Evolutionary conservation across 2,797 vertebrate genomes (phyloP).

Genomic region (Graptemys geographica): DNA sequence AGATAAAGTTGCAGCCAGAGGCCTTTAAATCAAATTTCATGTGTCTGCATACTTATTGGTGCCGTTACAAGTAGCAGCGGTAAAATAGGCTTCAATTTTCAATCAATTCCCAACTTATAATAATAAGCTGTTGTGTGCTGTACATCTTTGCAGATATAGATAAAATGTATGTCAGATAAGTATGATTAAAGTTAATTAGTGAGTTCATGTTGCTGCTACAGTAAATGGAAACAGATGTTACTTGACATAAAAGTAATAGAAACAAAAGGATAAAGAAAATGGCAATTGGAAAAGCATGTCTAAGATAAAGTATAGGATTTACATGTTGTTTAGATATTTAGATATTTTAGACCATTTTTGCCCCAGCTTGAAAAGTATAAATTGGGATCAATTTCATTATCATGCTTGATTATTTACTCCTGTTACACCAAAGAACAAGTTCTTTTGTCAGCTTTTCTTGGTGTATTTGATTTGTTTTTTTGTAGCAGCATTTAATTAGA

Average conservation of each 20-base stretch:
- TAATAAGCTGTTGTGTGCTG: constrained; percentile 24
- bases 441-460: constrained; percentile 33
- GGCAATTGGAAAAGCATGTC: constrained; percentile 19
- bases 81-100: constrained; percentile 28
- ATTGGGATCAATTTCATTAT: constrained; percentile 56
- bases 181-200: constrained; percentile 72
- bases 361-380: constrained; percentile 43
- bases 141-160: constrained; percentile 53
- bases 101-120: constrained; percentile 44
- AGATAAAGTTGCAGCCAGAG: constrained; percentile 42
- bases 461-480: constrained; percentile 56
- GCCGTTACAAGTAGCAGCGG: constrained; percentile 9
- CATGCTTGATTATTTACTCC: constrained; percentile 42
- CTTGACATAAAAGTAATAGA: constrained; percentile 56
- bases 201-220: constrained; percentile 35
- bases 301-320: constrained; percentile 41
- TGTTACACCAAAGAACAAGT: constrained; percentile 47
- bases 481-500: constrained; percentile 6
- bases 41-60: constrained; percentile 40
- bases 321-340: constrained; percentile 51
- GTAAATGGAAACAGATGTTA: constrained; percentile 64
- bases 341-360: constrained; percentile 61
- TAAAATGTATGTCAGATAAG: constrained; percentile 55
- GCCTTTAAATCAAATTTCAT: constrained; percentile 50
- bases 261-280: constrained; percentile 61